Percentiles rank a stretch among this genome's conserved stretches.
phyloP scores from a whole-genome alignment of 2,797 vertebrate genomes.

The Notoglanidium macrostoma region DNA sequence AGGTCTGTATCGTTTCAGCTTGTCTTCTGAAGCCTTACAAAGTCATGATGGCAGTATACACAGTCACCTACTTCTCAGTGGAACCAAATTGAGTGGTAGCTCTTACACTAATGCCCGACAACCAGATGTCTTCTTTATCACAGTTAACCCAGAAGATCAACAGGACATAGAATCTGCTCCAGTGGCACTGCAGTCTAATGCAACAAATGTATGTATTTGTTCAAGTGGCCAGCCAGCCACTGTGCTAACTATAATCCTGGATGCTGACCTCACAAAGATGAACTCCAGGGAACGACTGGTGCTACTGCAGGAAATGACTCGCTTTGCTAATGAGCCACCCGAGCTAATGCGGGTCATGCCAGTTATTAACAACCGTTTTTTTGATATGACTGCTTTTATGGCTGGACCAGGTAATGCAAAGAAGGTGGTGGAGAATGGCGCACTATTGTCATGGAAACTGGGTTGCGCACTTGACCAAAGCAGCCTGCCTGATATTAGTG shows the following conservation, averaged over 20 bases:
- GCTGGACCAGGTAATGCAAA: constrained; percentile 96
- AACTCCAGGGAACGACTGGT: constrained; percentile 84
- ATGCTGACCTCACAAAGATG: constrained; percentile 96
- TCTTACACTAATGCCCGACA: constrained; percentile 20
- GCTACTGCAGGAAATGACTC: constrained; percentile 84
- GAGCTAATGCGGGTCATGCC: constrained; percentile 90
- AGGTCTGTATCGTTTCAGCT: constrained; percentile 86
- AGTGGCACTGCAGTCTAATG: constrained; percentile 62
- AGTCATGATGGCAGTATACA: constrained; percentile 31
- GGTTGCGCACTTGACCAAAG: constrained; percentile 91
- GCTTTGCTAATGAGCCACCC: constrained; percentile 85
- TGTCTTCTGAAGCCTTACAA: constrained; percentile 65
- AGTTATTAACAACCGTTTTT: constrained; percentile 94
- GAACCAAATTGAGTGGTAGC: constrained; percentile 31
- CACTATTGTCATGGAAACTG: constrained; percentile 91
- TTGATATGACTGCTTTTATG: constrained; percentile 98
- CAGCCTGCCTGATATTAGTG: constrained; percentile 86
- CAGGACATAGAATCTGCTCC: constrained; percentile 77
- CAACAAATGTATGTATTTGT: constrained; percentile 74
- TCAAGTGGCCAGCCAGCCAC: constrained; percentile 85
- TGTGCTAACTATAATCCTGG: constrained; percentile 90
- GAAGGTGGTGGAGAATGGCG: constrained; percentile 97
- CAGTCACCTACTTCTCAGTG: constrained; percentile 41
- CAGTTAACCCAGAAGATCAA: constrained; percentile 89
- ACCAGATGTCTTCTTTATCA: constrained; percentile 85